Evolutionary conservation across 2,113 vertebrate genomes (phyloP).

Genomic region (Crotalus viridis): DNA sequence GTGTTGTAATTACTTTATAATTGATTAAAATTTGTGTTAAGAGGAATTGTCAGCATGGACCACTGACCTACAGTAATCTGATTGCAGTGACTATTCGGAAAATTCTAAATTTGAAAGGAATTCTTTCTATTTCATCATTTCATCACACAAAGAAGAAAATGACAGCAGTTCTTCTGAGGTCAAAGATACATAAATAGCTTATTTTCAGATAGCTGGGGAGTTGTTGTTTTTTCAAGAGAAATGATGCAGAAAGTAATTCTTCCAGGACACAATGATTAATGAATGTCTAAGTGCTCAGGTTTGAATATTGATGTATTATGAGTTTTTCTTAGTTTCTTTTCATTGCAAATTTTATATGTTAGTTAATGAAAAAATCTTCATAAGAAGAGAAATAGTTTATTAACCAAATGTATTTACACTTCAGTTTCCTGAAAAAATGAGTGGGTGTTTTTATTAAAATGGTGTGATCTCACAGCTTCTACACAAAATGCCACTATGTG

Average conservation of each 20-base stretch:
- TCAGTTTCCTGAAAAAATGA: slow-evolving; percentile 52
- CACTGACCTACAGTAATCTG: background rate
- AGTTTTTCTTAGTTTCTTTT: background rate
- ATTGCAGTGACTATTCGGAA: background rate
- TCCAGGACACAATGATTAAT: background rate
- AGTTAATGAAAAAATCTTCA: background rate
- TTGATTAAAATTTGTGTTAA: background rate
- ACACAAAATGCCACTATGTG: slow-evolving; percentile 66
- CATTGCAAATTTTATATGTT: background rate
- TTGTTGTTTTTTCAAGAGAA: background rate
- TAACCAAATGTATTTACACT: slow-evolving; percentile 73
- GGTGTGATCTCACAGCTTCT: slow-evolving; percentile 54
- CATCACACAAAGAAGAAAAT: background rate
- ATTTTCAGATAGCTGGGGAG: background rate
- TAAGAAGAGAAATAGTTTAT: slow-evolving; percentile 69
- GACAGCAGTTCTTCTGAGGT: background rate
- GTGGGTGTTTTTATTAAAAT: slow-evolving; percentile 60
- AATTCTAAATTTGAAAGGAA: background rate
- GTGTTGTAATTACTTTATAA: background rate
- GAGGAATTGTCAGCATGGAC: background rate
- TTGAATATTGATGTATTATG: background rate
- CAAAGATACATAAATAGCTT: background rate
- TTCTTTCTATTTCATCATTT: background rate
- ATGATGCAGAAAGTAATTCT: background rate
- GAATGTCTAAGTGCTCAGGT: background rate